phyloP scores from a whole-genome alignment of 2,797 vertebrate species.

The Eospalax fontanierii region DNA sequence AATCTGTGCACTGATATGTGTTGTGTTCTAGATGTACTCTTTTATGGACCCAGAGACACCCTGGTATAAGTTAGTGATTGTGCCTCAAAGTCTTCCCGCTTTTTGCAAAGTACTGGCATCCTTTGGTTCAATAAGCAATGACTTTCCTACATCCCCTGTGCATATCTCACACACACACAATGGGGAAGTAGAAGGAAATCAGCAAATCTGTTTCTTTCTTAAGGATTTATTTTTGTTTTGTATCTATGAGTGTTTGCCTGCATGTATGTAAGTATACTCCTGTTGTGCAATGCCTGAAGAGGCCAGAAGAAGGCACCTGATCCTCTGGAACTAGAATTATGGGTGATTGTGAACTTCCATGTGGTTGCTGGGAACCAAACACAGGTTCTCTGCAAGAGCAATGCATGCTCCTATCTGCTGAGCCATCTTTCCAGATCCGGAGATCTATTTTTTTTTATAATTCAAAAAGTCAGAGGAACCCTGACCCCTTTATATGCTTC shows the following conservation, averaged over 20 bases:
- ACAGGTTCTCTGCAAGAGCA: no score
- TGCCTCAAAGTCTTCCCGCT: background rate
- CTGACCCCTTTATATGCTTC: background rate
- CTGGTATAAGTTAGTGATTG: background rate
- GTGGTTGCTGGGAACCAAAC: no score
- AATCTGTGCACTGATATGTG: background rate
- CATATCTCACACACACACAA: background rate
- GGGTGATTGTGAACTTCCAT: no score
- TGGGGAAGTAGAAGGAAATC: background rate
- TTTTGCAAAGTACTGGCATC: background rate
- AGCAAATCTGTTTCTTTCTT: no score
- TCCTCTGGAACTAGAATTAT: no score
- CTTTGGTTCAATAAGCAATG: background rate
- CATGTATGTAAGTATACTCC: no score
- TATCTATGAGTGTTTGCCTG: no score
- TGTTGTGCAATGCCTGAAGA: no score
- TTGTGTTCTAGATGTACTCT: background rate
- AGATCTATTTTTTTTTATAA: background rate
- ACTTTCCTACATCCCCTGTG: background rate
- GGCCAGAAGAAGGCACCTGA: no score
- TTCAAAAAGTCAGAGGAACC: slow-evolving; percentile 19
- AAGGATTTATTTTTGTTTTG: no score
- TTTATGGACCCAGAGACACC: background rate
- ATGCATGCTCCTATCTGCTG: no score
- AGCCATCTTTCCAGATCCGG: no score